Conservation (phyloP, 2,113 vertebrate species). For the Aptenodytes patagonicus region DNA sequence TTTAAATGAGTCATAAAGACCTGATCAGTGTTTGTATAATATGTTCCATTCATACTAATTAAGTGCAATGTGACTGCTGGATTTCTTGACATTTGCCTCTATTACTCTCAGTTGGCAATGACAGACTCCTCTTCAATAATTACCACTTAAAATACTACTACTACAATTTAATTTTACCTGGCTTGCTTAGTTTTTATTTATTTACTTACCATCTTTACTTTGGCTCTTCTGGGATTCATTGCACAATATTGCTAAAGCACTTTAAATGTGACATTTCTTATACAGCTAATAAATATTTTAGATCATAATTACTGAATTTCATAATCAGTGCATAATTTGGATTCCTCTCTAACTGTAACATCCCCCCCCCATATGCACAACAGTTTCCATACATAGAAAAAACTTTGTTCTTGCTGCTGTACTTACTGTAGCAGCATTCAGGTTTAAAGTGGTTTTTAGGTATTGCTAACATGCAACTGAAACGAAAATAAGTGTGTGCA, state of each 20-base stretch:
- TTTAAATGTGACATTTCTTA: background rate
- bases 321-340: background rate
- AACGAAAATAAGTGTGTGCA: background rate
- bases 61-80: conserved; percentile 3
- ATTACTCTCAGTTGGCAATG: background rate
- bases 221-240: background rate
- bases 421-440: background rate
- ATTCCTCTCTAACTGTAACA: background rate
- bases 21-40: conserved; percentile 42
- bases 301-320: background rate
- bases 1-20: conserved; percentile 45
- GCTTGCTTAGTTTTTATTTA: background rate
- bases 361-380: background rate
- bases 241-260: background rate
- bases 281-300: background rate
- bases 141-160: background rate
- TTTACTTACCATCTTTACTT: background rate
- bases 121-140: background rate
- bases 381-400: background rate
- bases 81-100: conserved; percentile 42
- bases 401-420: background rate
- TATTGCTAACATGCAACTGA: background rate
- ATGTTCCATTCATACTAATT: conserved; percentile 43
- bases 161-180: background rate
- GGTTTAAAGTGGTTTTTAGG: background rate